Evolutionary conservation across 1,140 invertebrate genomes (phyloP).

Genomic region (Apis laboriosa): DNA sequence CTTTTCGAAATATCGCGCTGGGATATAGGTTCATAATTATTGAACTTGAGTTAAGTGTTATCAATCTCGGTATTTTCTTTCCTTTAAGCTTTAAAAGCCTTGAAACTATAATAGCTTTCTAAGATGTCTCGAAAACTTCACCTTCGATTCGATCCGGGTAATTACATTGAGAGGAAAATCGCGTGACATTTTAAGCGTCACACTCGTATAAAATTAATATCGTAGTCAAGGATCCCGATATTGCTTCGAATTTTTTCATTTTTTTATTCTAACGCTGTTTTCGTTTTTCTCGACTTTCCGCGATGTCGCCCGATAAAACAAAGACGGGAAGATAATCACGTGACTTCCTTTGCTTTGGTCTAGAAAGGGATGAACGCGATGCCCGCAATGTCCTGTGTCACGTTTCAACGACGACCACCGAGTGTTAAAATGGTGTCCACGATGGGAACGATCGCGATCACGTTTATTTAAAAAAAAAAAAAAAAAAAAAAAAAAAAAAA

Average conservation of each 20-base stretch:
- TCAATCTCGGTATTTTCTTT: too few relatives aligned
- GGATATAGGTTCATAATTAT: too few relatives aligned
- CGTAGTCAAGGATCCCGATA: not conserved
- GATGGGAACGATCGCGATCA: slow-evolving; percentile 45
- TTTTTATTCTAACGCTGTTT: too few relatives aligned
- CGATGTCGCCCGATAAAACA: not conserved
- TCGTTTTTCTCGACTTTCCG: not conserved
- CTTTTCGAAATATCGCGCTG: too few relatives aligned
- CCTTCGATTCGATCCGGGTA: too few relatives aligned
- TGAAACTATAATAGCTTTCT: too few relatives aligned
- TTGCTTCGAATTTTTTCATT: not conserved
- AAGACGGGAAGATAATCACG: slow-evolving; percentile 1
- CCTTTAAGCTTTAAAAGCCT: too few relatives aligned
- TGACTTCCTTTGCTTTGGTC: not conserved
- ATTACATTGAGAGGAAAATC: not conserved
- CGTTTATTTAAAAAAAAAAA: too few relatives aligned
- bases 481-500: slow-evolving; percentile 29
- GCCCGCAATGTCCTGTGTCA: slow-evolving; percentile 59
- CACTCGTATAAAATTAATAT: not conserved
- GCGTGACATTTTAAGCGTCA: not conserved
- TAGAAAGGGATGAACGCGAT: not conserved
- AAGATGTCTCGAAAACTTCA: too few relatives aligned
- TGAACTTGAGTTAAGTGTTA: too few relatives aligned
- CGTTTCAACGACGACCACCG: slow-evolving; percentile 40
- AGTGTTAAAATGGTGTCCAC: slow-evolving; percentile 17